A percentile compares a stretch with the other conserved stretches of the same genome.
Evolutionary conservation across 2,113 vertebrate genomes (phyloP).

Genomic region (Carettochelys insculpta): DNA sequence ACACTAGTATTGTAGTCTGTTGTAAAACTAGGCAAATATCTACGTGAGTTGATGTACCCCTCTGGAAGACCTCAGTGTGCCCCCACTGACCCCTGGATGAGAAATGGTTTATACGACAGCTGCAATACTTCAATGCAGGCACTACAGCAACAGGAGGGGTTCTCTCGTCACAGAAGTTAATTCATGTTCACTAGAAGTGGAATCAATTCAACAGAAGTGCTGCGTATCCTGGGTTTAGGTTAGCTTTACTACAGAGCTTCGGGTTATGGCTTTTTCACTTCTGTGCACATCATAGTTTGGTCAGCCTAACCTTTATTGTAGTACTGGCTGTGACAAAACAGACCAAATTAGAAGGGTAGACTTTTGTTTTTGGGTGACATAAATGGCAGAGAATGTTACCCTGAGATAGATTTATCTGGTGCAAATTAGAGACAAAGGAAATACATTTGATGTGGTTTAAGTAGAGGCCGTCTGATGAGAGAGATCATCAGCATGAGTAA

Average conservation of each 20-base stretch:
- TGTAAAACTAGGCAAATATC: too few species aligned
- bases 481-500: not conserved
- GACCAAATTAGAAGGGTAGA: not conserved
- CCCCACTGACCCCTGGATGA: too few species aligned
- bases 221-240: not conserved
- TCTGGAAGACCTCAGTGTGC: too few species aligned
- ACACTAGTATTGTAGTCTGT: too few species aligned
- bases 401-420: not conserved
- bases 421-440: not conserved
- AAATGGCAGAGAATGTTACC: not conserved
- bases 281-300: not conserved
- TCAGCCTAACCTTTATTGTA: not conserved
- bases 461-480: not conserved
- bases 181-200: not conserved
- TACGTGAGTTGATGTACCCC: too few species aligned
- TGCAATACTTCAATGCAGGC: not conserved
- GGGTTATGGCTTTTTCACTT: not conserved
- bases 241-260: not conserved
- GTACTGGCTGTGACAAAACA: not conserved
- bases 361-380: not conserved
- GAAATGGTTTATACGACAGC: not conserved
- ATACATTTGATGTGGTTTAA: not conserved
- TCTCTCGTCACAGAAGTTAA: not conserved
- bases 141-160: not conserved
- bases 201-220: not conserved